Evolutionary conservation across 2,113 vertebrate species (phyloP), one percentile per base, ranked within the genome.

Genomic region (Dicaeum eximium): DNA sequence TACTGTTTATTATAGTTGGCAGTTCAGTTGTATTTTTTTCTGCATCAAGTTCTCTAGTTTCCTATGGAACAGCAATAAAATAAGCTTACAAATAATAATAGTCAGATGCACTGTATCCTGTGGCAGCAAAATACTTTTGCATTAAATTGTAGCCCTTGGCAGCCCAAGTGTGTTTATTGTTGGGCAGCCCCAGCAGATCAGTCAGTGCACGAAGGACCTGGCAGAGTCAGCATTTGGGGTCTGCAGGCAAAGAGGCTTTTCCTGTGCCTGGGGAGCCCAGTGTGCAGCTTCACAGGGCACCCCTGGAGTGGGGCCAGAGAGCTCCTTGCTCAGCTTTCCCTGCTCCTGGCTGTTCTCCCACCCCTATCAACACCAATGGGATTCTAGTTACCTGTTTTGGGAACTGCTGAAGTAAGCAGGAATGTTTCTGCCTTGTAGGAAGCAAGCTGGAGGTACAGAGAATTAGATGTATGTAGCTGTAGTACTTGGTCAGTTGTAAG

Each of bases 1-100:
- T 96, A 92, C 86, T 92, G 83, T 94, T 97, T 96, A 92, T 96
- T 94, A 85, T 79, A 86, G 80, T 86, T 97, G 95, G 95, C 95
- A 90, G 85, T 88, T 62, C 53, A 65, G 64, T 94, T 90, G 67
- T 73, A 45, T 37, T 87, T 92, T 94, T 88, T 93, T 69, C 85
- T 95, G 40, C 57, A 47, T 91, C 9, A 5, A 56, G 78, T 95
- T 92, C 86, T 96, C 74, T 31, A 24, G 83, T 94, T 94, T 94
- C 88, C 72, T 96, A 93, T 79, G 89, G 92, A 94, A 91, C 60
- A 93, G 85, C 90, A 95, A 80, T 95, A 91, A 94, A 93, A 75
- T 91, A 87, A 75, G 57, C 88, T 92, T 80, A 50, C 88, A 95
- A 96, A 96, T 95, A 94, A 77, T 94, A 83, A 81, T 24, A 70